Conservation (phyloP, 2,888 invertebrate genomes). For the Choristoneura rosaceana region DNA sequence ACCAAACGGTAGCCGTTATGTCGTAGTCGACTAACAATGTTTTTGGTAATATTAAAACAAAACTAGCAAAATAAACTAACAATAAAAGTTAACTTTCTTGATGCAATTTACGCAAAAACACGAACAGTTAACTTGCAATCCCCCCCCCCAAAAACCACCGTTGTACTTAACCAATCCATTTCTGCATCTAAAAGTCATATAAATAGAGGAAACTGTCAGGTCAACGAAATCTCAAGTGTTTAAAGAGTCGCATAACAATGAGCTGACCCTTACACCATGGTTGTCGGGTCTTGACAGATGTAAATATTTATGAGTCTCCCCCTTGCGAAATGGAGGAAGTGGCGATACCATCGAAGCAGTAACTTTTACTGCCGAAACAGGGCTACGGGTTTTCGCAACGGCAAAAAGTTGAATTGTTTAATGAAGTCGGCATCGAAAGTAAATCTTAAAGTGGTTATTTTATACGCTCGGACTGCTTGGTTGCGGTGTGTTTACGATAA, state of each 20-base stretch:
- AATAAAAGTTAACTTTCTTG: neutral
- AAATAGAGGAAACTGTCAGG: conserved; percentile 36
- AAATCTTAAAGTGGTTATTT: conserved; percentile 28
- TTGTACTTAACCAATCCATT: conserved; percentile 36
- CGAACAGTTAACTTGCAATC: neutral
- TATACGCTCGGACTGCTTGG: conserved; percentile 11
- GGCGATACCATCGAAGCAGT: conserved; percentile 42
- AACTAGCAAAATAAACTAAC: no score
- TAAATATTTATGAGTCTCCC: conserved; percentile 48
- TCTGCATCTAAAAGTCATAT: conserved; percentile 34
- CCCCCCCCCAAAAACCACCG: conserved; percentile 21
- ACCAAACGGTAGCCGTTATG: neutral
- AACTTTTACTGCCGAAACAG: conserved; percentile 46
- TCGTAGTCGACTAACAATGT: no score
- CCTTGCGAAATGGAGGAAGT: conserved; percentile 44
- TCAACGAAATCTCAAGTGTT: conserved; percentile 39
- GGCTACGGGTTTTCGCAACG: conserved; percentile 39
- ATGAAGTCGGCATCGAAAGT: conserved; percentile 38
- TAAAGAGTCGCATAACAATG: conserved; percentile 53
- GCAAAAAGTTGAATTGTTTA: conserved; percentile 41
- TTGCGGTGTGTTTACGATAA: conserved; percentile 13
- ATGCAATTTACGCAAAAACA: neutral
- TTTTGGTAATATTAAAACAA: no score
- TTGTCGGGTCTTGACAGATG: conserved; percentile 48
- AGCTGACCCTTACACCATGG: conserved; percentile 52